Conservation (phyloP, 2,797 vertebrate species). For the Crotalus adamanteus region DNA sequence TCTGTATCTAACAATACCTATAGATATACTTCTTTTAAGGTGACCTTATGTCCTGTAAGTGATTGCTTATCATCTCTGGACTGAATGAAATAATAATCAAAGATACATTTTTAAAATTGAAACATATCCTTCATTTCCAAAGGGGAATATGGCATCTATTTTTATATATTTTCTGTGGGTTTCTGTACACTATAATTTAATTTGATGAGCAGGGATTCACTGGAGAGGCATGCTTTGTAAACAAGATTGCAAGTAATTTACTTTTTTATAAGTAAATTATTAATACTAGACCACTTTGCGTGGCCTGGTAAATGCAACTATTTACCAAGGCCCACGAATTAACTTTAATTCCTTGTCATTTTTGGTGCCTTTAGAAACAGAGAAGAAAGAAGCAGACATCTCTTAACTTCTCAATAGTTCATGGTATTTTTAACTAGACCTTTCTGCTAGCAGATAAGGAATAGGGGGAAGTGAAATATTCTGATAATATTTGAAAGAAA, state of each 20-base stretch:
- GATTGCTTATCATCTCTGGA: background rate
- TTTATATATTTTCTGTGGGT: constrained; percentile 43
- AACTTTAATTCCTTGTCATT: background rate
- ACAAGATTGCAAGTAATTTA: constrained; percentile 36
- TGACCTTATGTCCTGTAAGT: background rate
- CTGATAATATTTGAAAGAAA: background rate
- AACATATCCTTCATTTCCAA: constrained; percentile 32
- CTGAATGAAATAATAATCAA: background rate
- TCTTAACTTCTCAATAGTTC: background rate
- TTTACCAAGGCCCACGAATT: background rate
- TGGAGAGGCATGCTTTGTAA: constrained; percentile 44
- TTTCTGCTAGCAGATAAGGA: background rate
- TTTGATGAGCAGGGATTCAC: constrained; percentile 50
- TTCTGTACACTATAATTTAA: constrained; percentile 51
- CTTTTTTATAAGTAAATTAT: constrained; percentile 34
- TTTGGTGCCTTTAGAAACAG: background rate
- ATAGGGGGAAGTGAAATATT: background rate
- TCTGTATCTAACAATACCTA: background rate
- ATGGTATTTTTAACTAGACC: background rate
- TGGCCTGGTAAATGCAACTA: background rate
- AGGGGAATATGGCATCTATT: constrained; percentile 43
- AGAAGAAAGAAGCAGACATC: background rate
- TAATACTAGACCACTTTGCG: background rate
- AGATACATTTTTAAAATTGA: constrained; percentile 44
- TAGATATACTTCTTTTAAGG: background rate